Conservation (phyloP, 2,113 vertebrate species). For the Antidorcas marsupialis region DNA sequence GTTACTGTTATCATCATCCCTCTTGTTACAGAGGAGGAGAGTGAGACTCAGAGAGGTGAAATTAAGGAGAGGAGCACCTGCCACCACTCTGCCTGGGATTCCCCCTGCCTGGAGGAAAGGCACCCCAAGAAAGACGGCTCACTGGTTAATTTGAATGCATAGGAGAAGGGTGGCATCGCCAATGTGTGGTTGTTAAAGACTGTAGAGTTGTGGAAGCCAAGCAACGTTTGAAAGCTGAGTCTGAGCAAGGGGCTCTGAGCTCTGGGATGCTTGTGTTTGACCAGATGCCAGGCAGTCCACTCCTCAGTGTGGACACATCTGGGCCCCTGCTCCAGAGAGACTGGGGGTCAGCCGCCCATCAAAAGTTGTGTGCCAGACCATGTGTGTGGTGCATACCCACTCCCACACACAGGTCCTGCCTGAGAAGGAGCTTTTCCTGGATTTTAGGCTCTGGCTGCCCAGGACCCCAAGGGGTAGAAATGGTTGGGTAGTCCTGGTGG, state of each 20-base stretch:
- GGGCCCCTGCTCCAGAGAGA: not conserved
- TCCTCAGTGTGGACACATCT: not conserved
- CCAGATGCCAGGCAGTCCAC: not conserved
- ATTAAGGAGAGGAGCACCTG: not conserved
- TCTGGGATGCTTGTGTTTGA: fast-evolving
- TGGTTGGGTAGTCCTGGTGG: not conserved
- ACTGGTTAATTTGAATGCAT: not conserved
- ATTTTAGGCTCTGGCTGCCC: not conserved
- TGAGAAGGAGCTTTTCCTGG: not conserved
- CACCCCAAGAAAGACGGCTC: not conserved
- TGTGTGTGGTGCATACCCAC: not conserved
- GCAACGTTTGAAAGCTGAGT: not conserved
- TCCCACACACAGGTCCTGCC: not conserved
- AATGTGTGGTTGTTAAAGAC: not conserved
- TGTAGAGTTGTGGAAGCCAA: not conserved
- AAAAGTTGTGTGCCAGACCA: not conserved
- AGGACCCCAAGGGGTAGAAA: not conserved
- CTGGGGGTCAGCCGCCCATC: not conserved
- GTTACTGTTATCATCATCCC: not conserved
- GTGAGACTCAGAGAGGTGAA: not conserved
- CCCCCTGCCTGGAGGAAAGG: not conserved
- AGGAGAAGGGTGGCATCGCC: fast-evolving
- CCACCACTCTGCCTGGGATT: not conserved
- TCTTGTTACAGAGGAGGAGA: not conserved
- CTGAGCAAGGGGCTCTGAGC: not conserved